These are phyloP conservation scores for Pao palembangensis DNA, from an alignment of 2,113 vertebrate species.

Conservation along the genomic window DNA sequence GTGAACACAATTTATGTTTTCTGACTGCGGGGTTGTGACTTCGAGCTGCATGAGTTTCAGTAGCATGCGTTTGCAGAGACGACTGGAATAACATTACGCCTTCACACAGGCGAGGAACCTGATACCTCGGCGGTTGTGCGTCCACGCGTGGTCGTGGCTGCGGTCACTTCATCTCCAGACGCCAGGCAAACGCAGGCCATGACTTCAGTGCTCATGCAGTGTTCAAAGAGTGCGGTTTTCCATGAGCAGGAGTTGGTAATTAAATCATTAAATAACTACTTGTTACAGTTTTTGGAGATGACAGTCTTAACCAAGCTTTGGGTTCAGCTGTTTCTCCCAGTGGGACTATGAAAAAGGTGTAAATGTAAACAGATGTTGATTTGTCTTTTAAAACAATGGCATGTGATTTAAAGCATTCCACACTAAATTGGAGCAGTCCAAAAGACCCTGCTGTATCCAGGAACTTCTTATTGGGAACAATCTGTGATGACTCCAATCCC, in stretches of 20 bases:
- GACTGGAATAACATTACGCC: conserved; percentile 43
- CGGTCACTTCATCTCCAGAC: conserved; percentile 39
- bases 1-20: not conserved
- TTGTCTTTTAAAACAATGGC: no score
- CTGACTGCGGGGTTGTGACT: not conserved
- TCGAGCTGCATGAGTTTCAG: not conserved
- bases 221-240: not conserved
- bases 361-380: no score
- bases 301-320: no score
- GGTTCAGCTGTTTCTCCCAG: no score
- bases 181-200: conserved; percentile 47
- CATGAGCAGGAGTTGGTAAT: not conserved
- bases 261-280: not conserved
- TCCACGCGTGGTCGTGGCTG: conserved; percentile 48
- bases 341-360: no score
- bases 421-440: no score
- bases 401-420: no score
- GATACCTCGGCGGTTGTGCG: conserved; percentile 50
- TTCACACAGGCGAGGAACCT: conserved; percentile 46
- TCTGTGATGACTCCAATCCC: no score
- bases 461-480: no score
- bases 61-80: conserved; percentile 36
- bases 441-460: no score
- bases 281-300: no score
- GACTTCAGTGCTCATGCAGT: conserved; percentile 30